Conservation (phyloP, 1,140 invertebrate species). For the Drosophila melanogaster region Release_6_plus_ISO1_MT NT_037436.4:5355501-5356000, state of each 20-base stretch:
- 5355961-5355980: background rate
- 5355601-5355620: background rate
- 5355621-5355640: slow-evolving; percentile 17
- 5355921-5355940: slow-evolving; percentile 20
- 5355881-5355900: slow-evolving; percentile 58
- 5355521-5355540: too few species aligned
- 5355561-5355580: too few species aligned
- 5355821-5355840: slow-evolving; percentile 27
- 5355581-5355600: too few species aligned
- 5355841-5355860: slow-evolving; percentile 31
- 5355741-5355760: slow-evolving; percentile 4
- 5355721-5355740: slow-evolving; percentile 17
- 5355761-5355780: slow-evolving; percentile 29
- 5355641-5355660: slow-evolving; percentile 7
- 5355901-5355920: slow-evolving; percentile 45
- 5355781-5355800: slow-evolving; percentile 54
- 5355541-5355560: too few species aligned
- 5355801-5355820: slow-evolving; percentile 64
- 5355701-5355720: background rate
- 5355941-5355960: slow-evolving; percentile 17
- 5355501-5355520: too few species aligned
- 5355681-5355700: slow-evolving; percentile 9
- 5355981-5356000: slow-evolving; percentile 20
- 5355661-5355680: slow-evolving; percentile 21
- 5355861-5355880: slow-evolving; percentile 10